Evolutionary conservation across 2,797 vertebrate genomes (phyloP), one percentile per base, ranked within the genome.

Genomic region (Cottoperca gobio): DNA sequence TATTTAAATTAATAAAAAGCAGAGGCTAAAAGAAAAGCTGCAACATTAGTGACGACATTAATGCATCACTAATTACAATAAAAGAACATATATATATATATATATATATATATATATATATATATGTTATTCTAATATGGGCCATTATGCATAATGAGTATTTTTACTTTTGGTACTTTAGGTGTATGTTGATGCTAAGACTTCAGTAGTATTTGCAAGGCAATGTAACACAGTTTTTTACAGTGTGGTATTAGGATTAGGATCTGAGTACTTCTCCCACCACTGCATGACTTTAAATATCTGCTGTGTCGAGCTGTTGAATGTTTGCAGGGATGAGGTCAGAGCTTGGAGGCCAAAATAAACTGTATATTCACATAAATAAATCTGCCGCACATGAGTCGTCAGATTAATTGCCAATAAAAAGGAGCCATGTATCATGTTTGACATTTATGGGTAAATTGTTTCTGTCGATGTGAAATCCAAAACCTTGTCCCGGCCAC

Each of bases 381-480:
- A 86, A 84, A 86, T 59, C 58, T 21, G 21, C 50, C 70, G 17
- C 45, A 54, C 11, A 8, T 53, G 43, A 70, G 12, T 23, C 3
- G 31, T 21, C 65, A 43, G 52, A 66, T 63, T 33, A 13, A 28
- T 16, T 8, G 2, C 26, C 52, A 70, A 74, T 55, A 48, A 78
- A 55, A 53, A 6, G 23, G 61, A 81, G 17, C 24, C 24, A 54
- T 57, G 21, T 13, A 65, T 85, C 70, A 54, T 6, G 0, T 37
- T 33, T 52, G 76, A 73, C 76, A 37, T 81, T 79, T 53, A 45
- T 35, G 61, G 35, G 24, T 76, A 66, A 80, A 76, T 21, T 72
- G 73, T 76, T 86, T 73, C 28, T 54, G 68, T 55, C 55, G 14
- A 73, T 16, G 23, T 73, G 72, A 88, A 85, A 89, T 61, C 37